These are phyloP conservation scores for Loxodonta africana DNA, from an alignment of 2,113 vertebrate species.

Conservation along the genomic window DNA sequence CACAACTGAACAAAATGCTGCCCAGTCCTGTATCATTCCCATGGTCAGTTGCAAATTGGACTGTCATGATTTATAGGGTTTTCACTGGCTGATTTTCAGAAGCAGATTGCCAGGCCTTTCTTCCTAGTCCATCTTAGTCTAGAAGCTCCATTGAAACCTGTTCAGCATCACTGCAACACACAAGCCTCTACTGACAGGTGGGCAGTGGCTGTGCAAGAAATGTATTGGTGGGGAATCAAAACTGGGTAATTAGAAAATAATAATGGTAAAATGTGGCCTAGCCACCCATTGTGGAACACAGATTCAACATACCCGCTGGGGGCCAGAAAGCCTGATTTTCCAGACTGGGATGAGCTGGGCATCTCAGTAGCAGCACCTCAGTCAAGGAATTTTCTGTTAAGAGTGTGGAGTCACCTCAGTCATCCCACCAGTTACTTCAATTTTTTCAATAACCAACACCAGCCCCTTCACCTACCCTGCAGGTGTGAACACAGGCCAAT, in stretches of 20 bases:
- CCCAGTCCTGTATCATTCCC: not conserved
- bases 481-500: constrained; percentile 54
- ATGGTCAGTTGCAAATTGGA: not conserved
- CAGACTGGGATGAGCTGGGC: not conserved
- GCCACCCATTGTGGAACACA: not conserved
- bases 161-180: not conserved
- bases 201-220: not conserved
- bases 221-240: not conserved
- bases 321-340: not conserved
- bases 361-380: not conserved
- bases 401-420: not conserved
- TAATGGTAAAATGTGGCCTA: not conserved
- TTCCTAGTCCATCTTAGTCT: not conserved
- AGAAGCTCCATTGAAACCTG: not conserved
- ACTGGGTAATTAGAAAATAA: not conserved
- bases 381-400: not conserved
- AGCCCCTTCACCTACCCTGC: not conserved
- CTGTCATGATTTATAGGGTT: not conserved
- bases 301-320: not conserved
- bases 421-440: not conserved
- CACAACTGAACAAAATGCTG: not conserved
- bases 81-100: not conserved
- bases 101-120: not conserved
- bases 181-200: not conserved
- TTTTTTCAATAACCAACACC: not conserved